phyloP scores from a whole-genome alignment of 2,888 invertebrate species.

The Epistrophe eligans region DNA sequence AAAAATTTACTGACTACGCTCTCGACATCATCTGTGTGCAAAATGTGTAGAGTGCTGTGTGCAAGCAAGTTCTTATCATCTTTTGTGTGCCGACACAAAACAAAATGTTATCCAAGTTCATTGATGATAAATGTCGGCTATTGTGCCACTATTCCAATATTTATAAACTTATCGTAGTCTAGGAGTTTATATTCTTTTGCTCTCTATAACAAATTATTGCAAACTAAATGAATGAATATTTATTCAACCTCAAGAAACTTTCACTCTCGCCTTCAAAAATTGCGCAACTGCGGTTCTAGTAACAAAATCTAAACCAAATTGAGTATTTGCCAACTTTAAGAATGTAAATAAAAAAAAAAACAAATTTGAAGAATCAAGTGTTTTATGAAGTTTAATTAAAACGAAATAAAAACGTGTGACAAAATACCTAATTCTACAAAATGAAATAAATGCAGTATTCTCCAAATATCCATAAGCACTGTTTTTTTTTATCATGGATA shows the following conservation, averaged over 20 bases:
- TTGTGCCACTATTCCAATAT: background rate
- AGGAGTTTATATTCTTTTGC: background rate
- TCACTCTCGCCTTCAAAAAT: background rate
- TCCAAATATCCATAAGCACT: background rate
- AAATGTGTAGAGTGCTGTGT: no score
- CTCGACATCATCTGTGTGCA: no score
- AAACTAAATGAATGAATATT: no score
- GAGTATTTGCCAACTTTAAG: background rate
- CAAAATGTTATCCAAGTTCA: no score
- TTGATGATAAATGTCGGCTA: no score
- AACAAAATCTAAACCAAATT: background rate
- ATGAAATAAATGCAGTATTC: background rate
- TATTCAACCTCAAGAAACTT: background rate
- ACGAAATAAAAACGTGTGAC: background rate
- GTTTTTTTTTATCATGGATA: background rate
- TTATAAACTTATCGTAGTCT: background rate
- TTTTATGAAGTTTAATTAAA: background rate
- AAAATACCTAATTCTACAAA: background rate
- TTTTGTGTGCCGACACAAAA: no score
- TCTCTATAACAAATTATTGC: background rate
- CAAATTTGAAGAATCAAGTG: background rate
- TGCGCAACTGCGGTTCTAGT: conserved; percentile 1
- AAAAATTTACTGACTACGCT: no score
- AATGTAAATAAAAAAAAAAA: background rate
- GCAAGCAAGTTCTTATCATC: no score